Base-by-base conservation (phyloP, 2,113 vertebrate species). In the Circaetus cinerascens region DNA sequence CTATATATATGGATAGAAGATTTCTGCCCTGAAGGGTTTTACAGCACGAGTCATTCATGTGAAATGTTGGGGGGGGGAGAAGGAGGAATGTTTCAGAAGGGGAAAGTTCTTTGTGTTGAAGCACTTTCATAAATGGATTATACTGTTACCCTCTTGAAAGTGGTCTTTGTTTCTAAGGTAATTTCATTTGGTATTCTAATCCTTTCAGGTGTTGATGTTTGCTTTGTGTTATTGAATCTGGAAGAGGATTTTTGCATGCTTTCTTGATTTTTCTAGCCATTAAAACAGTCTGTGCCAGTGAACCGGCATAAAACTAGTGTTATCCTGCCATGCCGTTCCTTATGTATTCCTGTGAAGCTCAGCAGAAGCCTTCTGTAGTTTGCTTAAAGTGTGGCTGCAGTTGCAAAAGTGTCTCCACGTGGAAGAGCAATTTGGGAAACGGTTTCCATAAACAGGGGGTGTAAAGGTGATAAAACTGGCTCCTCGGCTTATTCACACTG, bases 101-200 rank as follows among this genome's bases (percentile, higher is more conserved):
- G 20, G 10, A 56, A 87, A 76, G 32, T 55, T 12, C 26, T 88
- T 64, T 60, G 45, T 82, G 48, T 36, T 68, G 81, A 75, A 94
- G 38, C 29, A 59, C 32, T 92, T 81, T 76, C 69, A 69, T 85
- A 82, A 96, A 72, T 76, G 66, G 89, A 90, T 97, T 94, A 64
- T 68, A 41, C 41, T 30, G 25, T 87, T 94, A 94, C 34, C 66
- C 0, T 0, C 29, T 66, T 76, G 26, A 91, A 95, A 95, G 43
- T 8, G 1, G 32, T 53, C 71, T 96, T 96, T 97, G 78, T 96
- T 94, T 92, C 88, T 73, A 64, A 93, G 41, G n/a, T 86, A 83
- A 86, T 88, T 94, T 94, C 34, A 88, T 73, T 73, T 94, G 13
- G 38, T 73, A 72, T 81, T 91, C 80, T 91, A 68, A 90, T 95